These are phyloP conservation scores for Brachionus sp. DNA, from an alignment of 1,140 invertebrate genomes.

Conservation along the genomic window DNA sequence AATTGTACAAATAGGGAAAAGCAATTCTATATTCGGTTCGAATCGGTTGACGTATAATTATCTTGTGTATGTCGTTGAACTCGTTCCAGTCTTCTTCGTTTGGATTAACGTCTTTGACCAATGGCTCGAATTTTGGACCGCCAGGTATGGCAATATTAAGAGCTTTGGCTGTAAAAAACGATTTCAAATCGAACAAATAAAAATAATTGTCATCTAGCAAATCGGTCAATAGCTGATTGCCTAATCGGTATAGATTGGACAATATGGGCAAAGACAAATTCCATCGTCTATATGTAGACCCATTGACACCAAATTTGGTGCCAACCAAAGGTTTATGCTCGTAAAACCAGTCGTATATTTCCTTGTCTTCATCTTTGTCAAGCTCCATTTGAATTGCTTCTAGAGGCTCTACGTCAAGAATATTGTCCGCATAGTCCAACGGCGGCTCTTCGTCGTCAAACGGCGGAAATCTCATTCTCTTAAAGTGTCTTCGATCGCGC, in stretches of 20 bases:
- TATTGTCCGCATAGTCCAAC: conserved; percentile 97
- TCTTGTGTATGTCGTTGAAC: conserved; percentile 99
- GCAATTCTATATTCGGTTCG: conserved; percentile 98
- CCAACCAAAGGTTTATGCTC: conserved; percentile 93
- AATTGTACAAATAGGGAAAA: conserved; percentile 98
- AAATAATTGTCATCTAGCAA: conserved; percentile 98
- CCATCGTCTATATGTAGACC: conserved; percentile 92
- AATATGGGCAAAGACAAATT: conserved; percentile 89
- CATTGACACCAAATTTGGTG: conserved; percentile 78
- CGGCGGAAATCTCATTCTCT: conserved; percentile 97
- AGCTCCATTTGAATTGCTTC: conserved; percentile 98
- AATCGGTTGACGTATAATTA: conserved; percentile 96
- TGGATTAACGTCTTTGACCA: conserved; percentile 94
- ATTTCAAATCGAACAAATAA: conserved; percentile 97
- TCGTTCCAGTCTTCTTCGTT: conserved; percentile 99
- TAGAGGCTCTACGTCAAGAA: conserved; percentile 95
- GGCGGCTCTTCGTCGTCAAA: conserved; percentile 99
- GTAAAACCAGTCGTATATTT: conserved; percentile 88
- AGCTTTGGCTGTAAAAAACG: conserved; percentile 99
- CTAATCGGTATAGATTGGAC: conserved; percentile 92
- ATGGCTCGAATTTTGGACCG: conserved; percentile 97
- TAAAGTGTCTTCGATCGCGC: conserved; percentile 94
- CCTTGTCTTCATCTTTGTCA: conserved; percentile 88
- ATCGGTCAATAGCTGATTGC: conserved; percentile 96
- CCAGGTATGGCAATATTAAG: conserved; percentile 99